phyloP scores from a whole-genome alignment of 1,140 invertebrate species.

The Trichomalopsis sarcophagae region DNA sequence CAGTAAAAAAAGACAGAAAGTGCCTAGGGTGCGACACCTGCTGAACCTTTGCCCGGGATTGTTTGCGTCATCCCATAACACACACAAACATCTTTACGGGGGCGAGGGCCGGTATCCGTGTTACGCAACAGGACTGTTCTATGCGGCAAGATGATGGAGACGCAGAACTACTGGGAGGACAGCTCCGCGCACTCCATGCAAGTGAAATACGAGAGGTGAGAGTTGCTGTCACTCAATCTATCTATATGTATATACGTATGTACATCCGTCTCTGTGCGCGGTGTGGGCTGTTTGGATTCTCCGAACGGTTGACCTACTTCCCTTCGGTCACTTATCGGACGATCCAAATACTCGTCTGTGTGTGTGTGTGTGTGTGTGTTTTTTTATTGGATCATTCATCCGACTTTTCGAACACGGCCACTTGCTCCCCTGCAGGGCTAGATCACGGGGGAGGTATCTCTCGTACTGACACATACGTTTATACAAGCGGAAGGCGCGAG shows the following conservation, averaged over 20 bases:
- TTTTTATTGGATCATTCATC: too few species aligned
- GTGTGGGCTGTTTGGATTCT: neutral
- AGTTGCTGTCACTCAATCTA: neutral
- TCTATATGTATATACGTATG: too few species aligned
- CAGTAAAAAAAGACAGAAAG: neutral
- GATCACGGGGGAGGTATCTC: too few species aligned
- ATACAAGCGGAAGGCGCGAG: too few species aligned
- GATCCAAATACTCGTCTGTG: too few species aligned
- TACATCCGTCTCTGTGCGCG: too few species aligned
- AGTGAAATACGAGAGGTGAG: conserved; percentile 73
- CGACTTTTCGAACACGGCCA: too few species aligned
- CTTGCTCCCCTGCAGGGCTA: too few species aligned
- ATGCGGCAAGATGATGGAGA: conserved; percentile 74
- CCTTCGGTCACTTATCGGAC: too few species aligned
- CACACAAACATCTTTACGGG: too few species aligned
- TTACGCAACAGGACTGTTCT: conserved; percentile 57
- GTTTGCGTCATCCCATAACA: neutral
- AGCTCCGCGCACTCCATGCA: conserved; percentile 71
- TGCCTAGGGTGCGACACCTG: neutral
- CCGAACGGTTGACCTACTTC: neutral
- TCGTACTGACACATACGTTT: neutral
- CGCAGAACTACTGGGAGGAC: conserved; percentile 74
- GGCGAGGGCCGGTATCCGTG: too few species aligned
- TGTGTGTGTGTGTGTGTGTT: too few species aligned
- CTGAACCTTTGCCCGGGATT: neutral